These are phyloP conservation scores for Thermophis baileyi DNA, from an alignment of 2,113 vertebrate species.

Conservation along the genomic window DNA sequence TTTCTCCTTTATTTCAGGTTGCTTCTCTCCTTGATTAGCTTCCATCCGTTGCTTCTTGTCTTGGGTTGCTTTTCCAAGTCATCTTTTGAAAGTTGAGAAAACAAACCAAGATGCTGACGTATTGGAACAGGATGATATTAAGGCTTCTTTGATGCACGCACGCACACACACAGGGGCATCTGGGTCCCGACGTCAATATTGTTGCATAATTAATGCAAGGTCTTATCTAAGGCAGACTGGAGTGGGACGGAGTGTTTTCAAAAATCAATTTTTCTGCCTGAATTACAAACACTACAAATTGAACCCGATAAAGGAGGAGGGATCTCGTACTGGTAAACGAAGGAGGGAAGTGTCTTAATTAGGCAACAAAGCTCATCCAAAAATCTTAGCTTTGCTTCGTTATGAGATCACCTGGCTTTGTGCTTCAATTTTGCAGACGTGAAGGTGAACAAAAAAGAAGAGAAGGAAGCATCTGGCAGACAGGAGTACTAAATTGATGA, in stretches of 20 bases:
- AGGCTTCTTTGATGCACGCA: neutral
- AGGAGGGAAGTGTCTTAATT: neutral
- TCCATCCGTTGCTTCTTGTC: too few relatives aligned
- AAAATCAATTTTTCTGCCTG: conserved; percentile 74
- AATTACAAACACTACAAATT: conserved; percentile 68
- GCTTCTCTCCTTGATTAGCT: too few relatives aligned
- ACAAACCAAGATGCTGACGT: neutral
- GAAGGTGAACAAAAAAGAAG: neutral
- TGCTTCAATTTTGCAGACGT: neutral
- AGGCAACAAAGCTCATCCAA: neutral
- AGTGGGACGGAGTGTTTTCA: conserved; percentile 67
- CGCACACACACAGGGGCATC: neutral
- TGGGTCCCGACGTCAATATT: conserved; percentile 67
- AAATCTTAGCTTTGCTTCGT: neutral
- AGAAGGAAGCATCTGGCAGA: neutral
- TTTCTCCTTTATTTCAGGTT: neutral
- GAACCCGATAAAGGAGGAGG: conserved; percentile 62
- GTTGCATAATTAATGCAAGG: conserved; percentile 75
- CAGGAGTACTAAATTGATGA: neutral
- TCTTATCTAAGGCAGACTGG: conserved; percentile 61
- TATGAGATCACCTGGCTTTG: neutral
- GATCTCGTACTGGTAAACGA: neutral
- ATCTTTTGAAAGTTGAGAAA: neutral
- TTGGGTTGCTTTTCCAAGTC: neutral
- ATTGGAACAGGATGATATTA: neutral